Evolutionary conservation across 2,888 invertebrate species (phyloP).

Genomic region (Camptogramma bilineatum): DNA sequence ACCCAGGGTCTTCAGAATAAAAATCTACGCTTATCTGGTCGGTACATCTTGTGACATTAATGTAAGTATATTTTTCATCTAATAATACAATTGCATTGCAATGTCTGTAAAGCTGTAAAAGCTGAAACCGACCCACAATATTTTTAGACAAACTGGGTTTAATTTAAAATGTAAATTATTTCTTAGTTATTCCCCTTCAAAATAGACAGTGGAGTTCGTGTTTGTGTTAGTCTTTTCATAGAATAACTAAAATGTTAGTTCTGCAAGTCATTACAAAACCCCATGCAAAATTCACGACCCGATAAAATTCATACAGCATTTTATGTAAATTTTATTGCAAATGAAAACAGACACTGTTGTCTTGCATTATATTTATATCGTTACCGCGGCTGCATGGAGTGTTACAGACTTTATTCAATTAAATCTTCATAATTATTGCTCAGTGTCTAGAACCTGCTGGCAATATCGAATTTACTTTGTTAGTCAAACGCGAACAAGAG

Average conservation of each 20-base stretch:
- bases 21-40: too few relatives aligned
- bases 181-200: constrained; percentile 3
- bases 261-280: constrained; percentile 1
- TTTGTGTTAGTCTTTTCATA: neutral
- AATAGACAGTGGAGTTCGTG: constrained; percentile 11
- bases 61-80: too few relatives aligned
- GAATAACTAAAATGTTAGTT: constrained; percentile 2
- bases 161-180: neutral
- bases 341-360: constrained; percentile 42
- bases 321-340: constrained; percentile 51
- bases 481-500: neutral
- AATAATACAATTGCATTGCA: neutral
- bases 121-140: neutral
- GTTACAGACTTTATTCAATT: constrained; percentile 22
- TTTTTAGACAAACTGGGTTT: too few relatives aligned
- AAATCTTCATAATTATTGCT: constrained; percentile 3
- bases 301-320: constrained; percentile 35
- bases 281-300: constrained; percentile 24
- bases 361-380: constrained; percentile 35
- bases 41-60: neutral
- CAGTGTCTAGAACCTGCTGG: constrained; percentile 1
- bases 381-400: constrained; percentile 28
- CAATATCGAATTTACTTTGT: constrained; percentile 1
- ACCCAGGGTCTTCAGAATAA: neutral
- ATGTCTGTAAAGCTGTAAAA: neutral